These are phyloP conservation scores for Pyrgus malvae DNA, from an alignment of 2,888 invertebrate genomes.

Conservation along the genomic window DNA sequence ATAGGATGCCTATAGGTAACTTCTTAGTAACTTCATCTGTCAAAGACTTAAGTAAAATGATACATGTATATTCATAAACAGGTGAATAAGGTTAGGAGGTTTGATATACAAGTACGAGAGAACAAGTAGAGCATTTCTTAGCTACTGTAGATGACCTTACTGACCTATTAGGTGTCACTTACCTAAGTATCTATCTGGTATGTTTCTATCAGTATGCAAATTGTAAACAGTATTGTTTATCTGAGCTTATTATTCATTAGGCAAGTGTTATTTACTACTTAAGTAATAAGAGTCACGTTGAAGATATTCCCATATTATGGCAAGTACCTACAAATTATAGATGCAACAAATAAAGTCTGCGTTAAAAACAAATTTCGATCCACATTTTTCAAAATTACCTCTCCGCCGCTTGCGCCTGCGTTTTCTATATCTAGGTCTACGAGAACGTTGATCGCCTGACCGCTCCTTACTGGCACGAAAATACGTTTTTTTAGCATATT, in stretches of 20 bases:
- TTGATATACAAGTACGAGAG: slow-evolving; percentile 1
- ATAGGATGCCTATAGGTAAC: too few relatives aligned
- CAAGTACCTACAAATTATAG: too few relatives aligned
- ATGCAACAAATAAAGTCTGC: too few relatives aligned
- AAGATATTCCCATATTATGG: too few relatives aligned
- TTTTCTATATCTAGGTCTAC: slow-evolving; percentile 36
- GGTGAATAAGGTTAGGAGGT: slow-evolving; percentile 16
- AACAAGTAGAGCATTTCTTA: slow-evolving; percentile 15
- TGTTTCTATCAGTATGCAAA: background rate
- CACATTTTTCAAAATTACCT: slow-evolving; percentile 1
- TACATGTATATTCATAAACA: slow-evolving; percentile 2
- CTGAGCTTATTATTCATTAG: background rate
- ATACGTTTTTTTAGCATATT: slow-evolving; percentile 47
- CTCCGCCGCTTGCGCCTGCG: slow-evolving; percentile 41
- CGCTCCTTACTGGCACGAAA: slow-evolving; percentile 31
- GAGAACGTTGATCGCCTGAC: slow-evolving; percentile 9
- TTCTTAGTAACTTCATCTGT: slow-evolving; percentile 5
- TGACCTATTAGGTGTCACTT: background rate
- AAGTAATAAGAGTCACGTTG: too few relatives aligned
- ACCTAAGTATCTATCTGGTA: background rate
- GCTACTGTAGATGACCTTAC: slow-evolving; percentile 12
- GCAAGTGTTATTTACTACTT: too few relatives aligned
- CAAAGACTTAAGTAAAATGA: slow-evolving; percentile 19
- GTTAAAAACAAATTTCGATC: background rate
- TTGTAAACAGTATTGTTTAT: slow-evolving; percentile 6